These are phyloP conservation scores for Helogale parvula DNA, from an alignment of 2,113 vertebrate species.

Conservation along the genomic window DNA sequence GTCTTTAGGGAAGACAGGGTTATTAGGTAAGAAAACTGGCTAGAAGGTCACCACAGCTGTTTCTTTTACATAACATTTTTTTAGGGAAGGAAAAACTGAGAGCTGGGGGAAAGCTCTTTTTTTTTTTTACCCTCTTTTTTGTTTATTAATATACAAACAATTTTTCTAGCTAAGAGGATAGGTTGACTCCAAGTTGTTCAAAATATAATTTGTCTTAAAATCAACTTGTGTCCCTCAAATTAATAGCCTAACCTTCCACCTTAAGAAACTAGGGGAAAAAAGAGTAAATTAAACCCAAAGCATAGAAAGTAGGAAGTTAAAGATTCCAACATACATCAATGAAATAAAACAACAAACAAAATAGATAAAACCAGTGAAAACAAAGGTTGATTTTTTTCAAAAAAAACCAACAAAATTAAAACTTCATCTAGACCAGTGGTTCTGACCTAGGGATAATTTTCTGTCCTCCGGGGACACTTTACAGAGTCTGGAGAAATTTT, in stretches of 20 bases:
- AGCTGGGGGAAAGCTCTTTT: not conserved
- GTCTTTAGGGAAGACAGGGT: not conserved
- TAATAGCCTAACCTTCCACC: not conserved
- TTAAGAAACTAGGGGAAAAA: not conserved
- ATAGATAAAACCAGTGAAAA: not conserved
- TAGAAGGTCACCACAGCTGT: not conserved
- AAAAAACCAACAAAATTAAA: slow-evolving; percentile 24
- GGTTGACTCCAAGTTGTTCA: not conserved
- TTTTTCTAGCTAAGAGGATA: not conserved
- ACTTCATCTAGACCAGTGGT: not conserved
- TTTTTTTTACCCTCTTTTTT: not conserved
- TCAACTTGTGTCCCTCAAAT: not conserved
- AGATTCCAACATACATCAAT: not conserved
- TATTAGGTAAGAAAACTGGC: not conserved
- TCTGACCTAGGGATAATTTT: not conserved
- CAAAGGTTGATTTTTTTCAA: not conserved
- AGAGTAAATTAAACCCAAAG: not conserved
- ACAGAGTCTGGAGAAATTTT: not conserved
- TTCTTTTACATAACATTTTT: slow-evolving; percentile 8
- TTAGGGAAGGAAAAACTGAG: slow-evolving; percentile 17
- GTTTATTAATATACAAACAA: not conserved
- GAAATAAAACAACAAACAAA: not conserved
- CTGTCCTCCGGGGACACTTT: not conserved
- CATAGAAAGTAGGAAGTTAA: not conserved
- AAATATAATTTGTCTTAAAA: slow-evolving; percentile 26